These are phyloP conservation scores for Drosophila baimaii DNA, from an alignment of 1,140 invertebrate species.

Conservation along the genomic window DNA sequence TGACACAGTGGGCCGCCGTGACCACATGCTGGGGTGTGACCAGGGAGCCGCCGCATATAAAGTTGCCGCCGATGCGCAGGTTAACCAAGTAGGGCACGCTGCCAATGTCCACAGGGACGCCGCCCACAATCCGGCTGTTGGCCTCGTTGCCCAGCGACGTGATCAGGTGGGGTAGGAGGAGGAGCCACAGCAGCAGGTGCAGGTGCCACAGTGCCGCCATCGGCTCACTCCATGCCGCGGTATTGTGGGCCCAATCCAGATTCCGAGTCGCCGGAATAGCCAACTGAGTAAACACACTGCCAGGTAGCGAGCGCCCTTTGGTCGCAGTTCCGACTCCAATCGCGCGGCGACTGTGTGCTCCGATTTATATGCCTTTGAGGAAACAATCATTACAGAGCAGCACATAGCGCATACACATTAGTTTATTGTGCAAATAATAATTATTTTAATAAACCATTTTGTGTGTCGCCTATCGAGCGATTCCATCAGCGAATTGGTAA, in stretches of 20 bases:
- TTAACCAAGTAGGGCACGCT: conserved; percentile 71
- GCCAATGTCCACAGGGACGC: conserved; percentile 54
- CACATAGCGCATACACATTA: conserved; percentile 23
- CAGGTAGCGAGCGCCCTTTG: background rate
- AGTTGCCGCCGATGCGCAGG: conserved; percentile 53
- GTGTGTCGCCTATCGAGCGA: conserved; percentile 47
- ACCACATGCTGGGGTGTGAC: conserved; percentile 64
- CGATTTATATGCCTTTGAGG: conserved; percentile 64
- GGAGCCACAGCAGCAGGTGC: conserved; percentile 9
- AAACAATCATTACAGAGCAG: conserved; percentile 63
- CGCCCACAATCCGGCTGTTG: conserved; percentile 70
- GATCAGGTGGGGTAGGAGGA: conserved; percentile 9
- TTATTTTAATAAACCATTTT: conserved; percentile 76
- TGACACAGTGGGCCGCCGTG: conserved; percentile 73
- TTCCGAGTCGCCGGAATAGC: conserved; percentile 19
- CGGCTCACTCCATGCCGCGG: conserved; percentile 43
- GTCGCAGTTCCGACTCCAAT: conserved; percentile 47
- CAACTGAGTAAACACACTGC: conserved; percentile 59
- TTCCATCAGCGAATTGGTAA: conserved; percentile 29
- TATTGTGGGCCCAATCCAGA: conserved; percentile 45
- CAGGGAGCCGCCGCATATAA: conserved; percentile 69
- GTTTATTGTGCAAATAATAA: conserved; percentile 73
- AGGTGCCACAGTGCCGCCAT: conserved; percentile 47
- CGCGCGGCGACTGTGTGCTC: conserved; percentile 59
- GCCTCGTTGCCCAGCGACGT: conserved; percentile 29